Evolutionary conservation across 2,797 vertebrate species (phyloP), one percentile per base, ranked within the genome.

Genomic region (Anolis apletophallus): DNA sequence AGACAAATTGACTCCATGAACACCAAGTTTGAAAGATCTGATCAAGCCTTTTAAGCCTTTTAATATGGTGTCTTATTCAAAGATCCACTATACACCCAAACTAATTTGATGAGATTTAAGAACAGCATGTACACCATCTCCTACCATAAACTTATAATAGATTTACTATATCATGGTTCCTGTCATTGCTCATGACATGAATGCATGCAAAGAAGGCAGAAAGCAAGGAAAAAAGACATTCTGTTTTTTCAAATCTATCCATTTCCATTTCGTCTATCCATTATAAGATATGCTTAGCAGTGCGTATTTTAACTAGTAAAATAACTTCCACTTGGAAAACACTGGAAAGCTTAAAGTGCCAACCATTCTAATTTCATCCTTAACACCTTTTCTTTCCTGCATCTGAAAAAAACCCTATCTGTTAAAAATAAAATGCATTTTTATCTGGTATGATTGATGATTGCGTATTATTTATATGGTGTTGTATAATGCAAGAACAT

Each of bases 101-200:
- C 19, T 59, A 5, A 23, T 19, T 19, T 59, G 57, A 21, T 59
- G 57, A 19, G 5, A 21, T 19, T 19, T 59, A 21, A 59, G 19
- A 23, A 8, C 7, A 61, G 19, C 59, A 61, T 61, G 21, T 17
- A 34, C 75, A 32, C 21, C 13, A 79, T 32, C 8, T 84, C 9
- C 46, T 85, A 55, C 4, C 16, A 34, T 80, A 77, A 32, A 4
- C 0, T 84, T 86, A 67, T 19, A 64, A 2, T 81, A 34, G 55
- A 85, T 6, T 1, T 57, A 81, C 1, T 34, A 77, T 50, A 74
- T 0, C 5, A 50, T 29, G 85, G n/a, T 59, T 82, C 80, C 67
- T 90, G 17, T 67, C 36, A 85, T 74, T 90, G 85, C 12, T 32
- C 76, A 10, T 86, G 57, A 86, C 90, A 81, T 21, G 72, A 36